Conservation (phyloP, 1,140 invertebrate genomes). For the Drosophila jambulina region DNA sequence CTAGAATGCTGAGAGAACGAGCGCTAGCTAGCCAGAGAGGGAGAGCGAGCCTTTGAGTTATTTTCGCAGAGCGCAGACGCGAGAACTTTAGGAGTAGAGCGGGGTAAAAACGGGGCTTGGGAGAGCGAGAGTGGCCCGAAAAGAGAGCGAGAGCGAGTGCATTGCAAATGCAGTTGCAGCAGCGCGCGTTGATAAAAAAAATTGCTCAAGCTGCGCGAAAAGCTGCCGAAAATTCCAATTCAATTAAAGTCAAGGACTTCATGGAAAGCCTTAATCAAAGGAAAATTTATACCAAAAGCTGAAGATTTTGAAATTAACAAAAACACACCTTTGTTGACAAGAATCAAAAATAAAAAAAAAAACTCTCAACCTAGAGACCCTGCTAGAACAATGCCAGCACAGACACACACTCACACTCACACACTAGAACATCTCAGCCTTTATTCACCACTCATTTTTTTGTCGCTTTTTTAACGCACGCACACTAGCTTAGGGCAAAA, state of each 20-base stretch:
- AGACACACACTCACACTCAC: constrained; percentile 11
- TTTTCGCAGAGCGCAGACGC: constrained; percentile 68
- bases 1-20: constrained; percentile 71
- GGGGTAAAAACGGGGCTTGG: constrained; percentile 49
- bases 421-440: constrained; percentile 25
- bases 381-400: constrained; percentile 42
- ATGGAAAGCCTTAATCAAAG: no score
- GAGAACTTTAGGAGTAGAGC: constrained; percentile 77
- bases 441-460: constrained; percentile 78
- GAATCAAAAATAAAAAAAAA: constrained; percentile 47
- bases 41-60: constrained; percentile 55
- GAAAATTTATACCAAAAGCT: neutral
- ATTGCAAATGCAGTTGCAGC: constrained; percentile 64
- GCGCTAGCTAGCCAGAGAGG: constrained; percentile 8
- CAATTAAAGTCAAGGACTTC: constrained; percentile 1
- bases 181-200: constrained; percentile 79
- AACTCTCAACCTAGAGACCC: constrained; percentile 29
- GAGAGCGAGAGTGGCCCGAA: constrained; percentile 3
- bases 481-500: constrained; percentile 33
- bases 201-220: constrained; percentile 63
- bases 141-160: constrained; percentile 39
- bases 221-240: constrained; percentile 67
- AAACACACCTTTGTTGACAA: constrained; percentile 18
- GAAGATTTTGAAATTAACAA: neutral
- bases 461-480: constrained; percentile 62